Conservation (phyloP, 2,113 vertebrate species). For the Pygoscelis antarcticus region DNA sequence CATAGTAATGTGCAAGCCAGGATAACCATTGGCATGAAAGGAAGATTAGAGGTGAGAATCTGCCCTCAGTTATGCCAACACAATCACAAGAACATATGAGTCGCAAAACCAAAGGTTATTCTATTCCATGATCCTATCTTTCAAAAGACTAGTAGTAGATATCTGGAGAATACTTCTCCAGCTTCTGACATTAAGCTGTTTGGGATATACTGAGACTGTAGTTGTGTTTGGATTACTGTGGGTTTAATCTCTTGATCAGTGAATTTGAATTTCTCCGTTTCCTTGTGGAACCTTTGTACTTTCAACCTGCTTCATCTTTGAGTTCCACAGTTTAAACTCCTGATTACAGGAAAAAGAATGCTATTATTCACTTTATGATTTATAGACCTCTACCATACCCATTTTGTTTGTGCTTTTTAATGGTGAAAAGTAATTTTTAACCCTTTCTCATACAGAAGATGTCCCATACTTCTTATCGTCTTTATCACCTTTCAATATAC, state of each 20-base stretch:
- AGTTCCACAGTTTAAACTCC: neutral
- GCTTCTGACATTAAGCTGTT: neutral
- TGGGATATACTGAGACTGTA: neutral
- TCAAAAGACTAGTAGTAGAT: neutral
- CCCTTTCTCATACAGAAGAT: neutral
- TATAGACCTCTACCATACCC: neutral
- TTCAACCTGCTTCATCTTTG: neutral
- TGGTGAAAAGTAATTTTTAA: neutral
- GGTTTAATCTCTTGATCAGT: neutral
- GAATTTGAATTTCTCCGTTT: neutral
- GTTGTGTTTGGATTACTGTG: neutral
- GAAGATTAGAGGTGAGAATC: neutral
- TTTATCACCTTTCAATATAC: neutral
- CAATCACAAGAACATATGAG: neutral
- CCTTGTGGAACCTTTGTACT: neutral
- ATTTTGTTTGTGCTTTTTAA: neutral
- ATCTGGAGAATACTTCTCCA: neutral
- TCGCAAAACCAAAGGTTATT: neutral
- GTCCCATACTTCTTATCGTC: neutral
- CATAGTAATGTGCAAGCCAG: neutral
- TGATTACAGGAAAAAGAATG: neutral
- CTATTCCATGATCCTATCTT: neutral
- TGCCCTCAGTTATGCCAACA: neutral
- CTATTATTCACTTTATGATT: neutral
- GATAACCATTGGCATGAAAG: neutral